Conservation (phyloP, 2,113 vertebrate genomes). For the Corynorhinus townsendii region DNA sequence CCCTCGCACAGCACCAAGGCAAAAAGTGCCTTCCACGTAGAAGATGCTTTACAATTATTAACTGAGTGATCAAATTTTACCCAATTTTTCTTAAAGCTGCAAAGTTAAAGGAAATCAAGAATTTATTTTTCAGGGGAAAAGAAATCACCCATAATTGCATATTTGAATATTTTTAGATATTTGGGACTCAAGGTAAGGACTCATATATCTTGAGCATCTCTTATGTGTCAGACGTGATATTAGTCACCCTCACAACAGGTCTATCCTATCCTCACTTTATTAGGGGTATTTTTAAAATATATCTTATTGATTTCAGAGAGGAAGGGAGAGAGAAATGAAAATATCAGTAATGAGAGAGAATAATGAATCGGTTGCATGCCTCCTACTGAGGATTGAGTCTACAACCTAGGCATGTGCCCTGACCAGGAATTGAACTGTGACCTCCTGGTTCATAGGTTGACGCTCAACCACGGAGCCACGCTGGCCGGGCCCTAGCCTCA, state of each 20-base stretch:
- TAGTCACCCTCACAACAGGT: neutral
- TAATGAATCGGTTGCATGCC: too few relatives aligned
- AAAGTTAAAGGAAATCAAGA: neutral
- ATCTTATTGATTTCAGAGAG: too few relatives aligned
- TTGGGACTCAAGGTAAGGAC: neutral
- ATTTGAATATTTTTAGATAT: neutral
- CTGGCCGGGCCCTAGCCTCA: neutral
- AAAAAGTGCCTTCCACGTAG: neutral
- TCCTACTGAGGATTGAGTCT: too few relatives aligned
- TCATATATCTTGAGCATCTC: neutral
- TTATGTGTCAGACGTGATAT: neutral
- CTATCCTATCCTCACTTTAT: neutral
- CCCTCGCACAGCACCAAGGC: neutral
- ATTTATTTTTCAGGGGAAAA: neutral
- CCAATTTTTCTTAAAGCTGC: neutral
- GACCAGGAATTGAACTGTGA: too few relatives aligned
- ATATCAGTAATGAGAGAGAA: too few relatives aligned
- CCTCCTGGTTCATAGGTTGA: too few relatives aligned
- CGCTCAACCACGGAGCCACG: too few relatives aligned
- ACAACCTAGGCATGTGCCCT: too few relatives aligned
- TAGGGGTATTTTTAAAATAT: too few relatives aligned
- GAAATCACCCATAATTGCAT: neutral
- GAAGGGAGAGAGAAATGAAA: too few relatives aligned
- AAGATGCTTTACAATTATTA: neutral
- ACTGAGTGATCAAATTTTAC: neutral